These are phyloP conservation scores for Mesaphorura yosii DNA, from an alignment of 1,140 invertebrate species.

Conservation along the genomic window DNA sequence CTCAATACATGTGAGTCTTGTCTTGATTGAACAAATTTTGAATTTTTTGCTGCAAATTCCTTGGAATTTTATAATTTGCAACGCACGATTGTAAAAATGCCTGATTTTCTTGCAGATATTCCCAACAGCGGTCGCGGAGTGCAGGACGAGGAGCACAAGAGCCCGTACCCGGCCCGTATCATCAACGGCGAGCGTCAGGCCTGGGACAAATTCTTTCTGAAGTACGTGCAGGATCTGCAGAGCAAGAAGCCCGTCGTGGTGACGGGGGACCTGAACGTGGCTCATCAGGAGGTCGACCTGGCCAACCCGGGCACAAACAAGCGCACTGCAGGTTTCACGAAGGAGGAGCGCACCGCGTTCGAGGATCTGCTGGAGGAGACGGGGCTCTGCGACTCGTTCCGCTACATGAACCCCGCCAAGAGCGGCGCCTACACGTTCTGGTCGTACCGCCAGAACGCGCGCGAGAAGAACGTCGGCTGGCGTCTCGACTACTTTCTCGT, in stretches of 20 bases:
- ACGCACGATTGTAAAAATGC: not conserved
- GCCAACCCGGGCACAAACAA: slow-evolving; percentile 88
- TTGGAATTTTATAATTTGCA: slow-evolving; percentile 6
- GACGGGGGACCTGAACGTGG: slow-evolving; percentile 94
- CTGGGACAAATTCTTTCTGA: slow-evolving; percentile 76
- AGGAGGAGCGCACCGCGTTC: slow-evolving; percentile 85
- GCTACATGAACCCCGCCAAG: slow-evolving; percentile 75
- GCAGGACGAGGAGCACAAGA: slow-evolving; percentile 16
- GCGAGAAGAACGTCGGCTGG: slow-evolving; percentile 89
- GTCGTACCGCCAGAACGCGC: slow-evolving; percentile 74
- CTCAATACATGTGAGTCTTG: slow-evolving; percentile 51
- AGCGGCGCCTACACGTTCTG: slow-evolving; percentile 85
- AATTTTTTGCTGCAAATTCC: not conserved
- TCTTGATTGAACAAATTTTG: not conserved
- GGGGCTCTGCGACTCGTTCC: slow-evolving; percentile 74
- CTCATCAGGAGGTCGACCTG: slow-evolving; percentile 78
- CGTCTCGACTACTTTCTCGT: slow-evolving; percentile 89
- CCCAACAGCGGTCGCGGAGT: slow-evolving; percentile 68
- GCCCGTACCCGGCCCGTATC: slow-evolving; percentile 38
- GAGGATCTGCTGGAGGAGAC: slow-evolving; percentile 62
- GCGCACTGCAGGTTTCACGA: slow-evolving; percentile 88
- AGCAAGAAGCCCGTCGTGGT: slow-evolving; percentile 85
- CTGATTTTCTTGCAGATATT: slow-evolving; percentile 50
- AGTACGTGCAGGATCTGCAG: slow-evolving; percentile 68
- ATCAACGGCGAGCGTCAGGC: slow-evolving; percentile 75